Base-by-base conservation (phyloP, 92 coral and sea anemone species). In the Epizoanthus rinbou region DNA sequence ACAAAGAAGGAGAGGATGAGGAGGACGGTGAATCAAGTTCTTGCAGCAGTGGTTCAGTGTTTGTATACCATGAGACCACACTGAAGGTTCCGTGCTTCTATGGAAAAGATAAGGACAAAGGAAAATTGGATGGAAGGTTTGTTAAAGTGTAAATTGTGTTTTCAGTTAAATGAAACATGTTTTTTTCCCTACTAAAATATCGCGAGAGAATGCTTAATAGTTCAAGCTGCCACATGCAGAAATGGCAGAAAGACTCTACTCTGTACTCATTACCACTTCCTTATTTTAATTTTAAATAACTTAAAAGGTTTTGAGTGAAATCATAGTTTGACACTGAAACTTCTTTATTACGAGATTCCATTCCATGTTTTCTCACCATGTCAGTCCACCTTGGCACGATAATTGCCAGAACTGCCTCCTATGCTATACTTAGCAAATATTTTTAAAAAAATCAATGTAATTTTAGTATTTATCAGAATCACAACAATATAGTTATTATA, bases 1-100 rank as follows among this genome's bases (percentile, higher is more conserved):
- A 67, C 23, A 80, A 80, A 14, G 88, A 57, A 16, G 86, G 80
- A 45, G 74, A 80, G 11, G 82, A 70, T 57, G 89, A 86, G 3
- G 91, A 88, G 9, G 95, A 93, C 19, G 94, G 86, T 4, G 80
- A 63, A 6, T 84, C 73, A 24, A 87, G 93, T 39, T 93, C 95
- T 14, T 76, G 91, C 13, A 85, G 90, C 52, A 65, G 82, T 7
- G 95, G 88, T 17, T 85, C 92, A 15, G 88, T 73, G 11, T 79
- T 68, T 37, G 64, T 78, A 70, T 78, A 21, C 23, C 82, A 63
- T 6, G 82, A 78, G 41, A 62, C 70, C 0, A 59, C 58, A 1
- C 28, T 78, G 21, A 78, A 78, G 71, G 71, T 43, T 22, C 82
- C 70, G 22, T n/a, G 57, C 17, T 63, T 62, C 82, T 57, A 41